phyloP scores from a whole-genome alignment of 2,888 invertebrate species.

The Catocala nupta region DNA sequence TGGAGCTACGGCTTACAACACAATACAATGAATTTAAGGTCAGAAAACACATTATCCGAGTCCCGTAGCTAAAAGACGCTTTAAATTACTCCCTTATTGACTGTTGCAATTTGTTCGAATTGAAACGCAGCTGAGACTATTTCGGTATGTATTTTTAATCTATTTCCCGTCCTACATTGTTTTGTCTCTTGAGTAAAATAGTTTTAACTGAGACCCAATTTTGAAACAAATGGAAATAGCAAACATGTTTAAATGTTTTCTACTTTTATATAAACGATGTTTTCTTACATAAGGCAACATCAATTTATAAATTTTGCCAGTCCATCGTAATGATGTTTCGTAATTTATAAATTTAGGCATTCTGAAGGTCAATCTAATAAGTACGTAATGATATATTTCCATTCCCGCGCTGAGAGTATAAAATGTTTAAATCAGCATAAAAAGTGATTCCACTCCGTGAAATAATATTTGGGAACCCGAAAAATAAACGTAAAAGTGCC shows the following conservation, averaged over 20 bases:
- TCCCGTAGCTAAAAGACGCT: slow-evolving; percentile 45
- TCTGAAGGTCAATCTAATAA: not conserved
- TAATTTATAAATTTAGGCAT: not conserved
- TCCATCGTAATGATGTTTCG: not conserved
- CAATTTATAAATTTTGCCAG: not conserved
- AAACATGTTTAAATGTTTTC: not conserved
- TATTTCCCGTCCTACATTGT: slow-evolving; percentile 6
- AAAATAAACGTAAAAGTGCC: slow-evolving; percentile 43
- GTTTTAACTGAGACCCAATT: not conserved
- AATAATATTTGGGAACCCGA: slow-evolving; percentile 31
- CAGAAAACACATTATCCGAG: slow-evolving; percentile 40
- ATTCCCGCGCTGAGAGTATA: not conserved
- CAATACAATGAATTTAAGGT: slow-evolving; percentile 45
- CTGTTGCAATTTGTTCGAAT: slow-evolving; percentile 38
- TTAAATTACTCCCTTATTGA: slow-evolving; percentile 49
- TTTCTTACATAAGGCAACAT: not conserved
- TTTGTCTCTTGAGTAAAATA: slow-evolving; percentile 11
- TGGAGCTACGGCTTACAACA: slow-evolving; percentile 13
- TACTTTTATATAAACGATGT: not conserved
- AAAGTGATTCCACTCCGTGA: slow-evolving; percentile 13
- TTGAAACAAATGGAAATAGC: slow-evolving; percentile 1
- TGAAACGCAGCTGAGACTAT: slow-evolving; percentile 45
- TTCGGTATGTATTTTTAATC: slow-evolving; percentile 33
- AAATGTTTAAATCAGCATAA: slow-evolving; percentile 8
- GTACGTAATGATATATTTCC: not conserved